Evolutionary conservation across 1,140 invertebrate genomes (phyloP).

Genomic region (Dysdera silvatica): DNA sequence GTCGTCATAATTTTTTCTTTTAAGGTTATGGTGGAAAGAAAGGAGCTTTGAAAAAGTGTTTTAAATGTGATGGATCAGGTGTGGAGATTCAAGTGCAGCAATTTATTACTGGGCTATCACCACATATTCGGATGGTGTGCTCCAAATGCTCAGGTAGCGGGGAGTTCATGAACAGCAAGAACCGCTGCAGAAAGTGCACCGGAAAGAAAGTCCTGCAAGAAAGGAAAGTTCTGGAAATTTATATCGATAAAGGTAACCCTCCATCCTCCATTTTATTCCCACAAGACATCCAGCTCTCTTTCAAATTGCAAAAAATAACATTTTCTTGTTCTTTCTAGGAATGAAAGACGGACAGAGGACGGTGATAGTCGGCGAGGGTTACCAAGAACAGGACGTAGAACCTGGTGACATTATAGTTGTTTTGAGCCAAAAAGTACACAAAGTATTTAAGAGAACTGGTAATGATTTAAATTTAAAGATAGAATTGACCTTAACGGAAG

Average conservation of each 20-base stretch:
- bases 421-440: conserved; percentile 92
- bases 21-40: conserved; percentile 80
- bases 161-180: conserved; percentile 61
- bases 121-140: conserved; percentile 89
- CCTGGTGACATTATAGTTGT: conserved; percentile 95
- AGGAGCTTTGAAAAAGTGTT: conserved; percentile 76
- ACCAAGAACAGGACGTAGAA: conserved; percentile 86
- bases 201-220: conserved; percentile 85
- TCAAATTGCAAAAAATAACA: no score
- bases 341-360: conserved; percentile 97
- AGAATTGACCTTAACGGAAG: conserved; percentile 75
- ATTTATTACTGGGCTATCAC: conserved; percentile 89
- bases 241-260: conserved; percentile 79
- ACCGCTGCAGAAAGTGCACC: conserved; percentile 84
- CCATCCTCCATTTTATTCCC: background rate
- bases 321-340: conserved; percentile 42
- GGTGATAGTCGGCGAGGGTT: conserved; percentile 87
- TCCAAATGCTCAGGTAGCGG: conserved; percentile 78
- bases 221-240: conserved; percentile 92
- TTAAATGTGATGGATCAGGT: conserved; percentile 80
- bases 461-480: conserved; percentile 68
- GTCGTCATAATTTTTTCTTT: no score
- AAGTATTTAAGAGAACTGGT: conserved; percentile 67
- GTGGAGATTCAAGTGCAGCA: conserved; percentile 85
- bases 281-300: background rate